Percentiles rank a stretch among this genome's conserved stretches.
Conservation (phyloP, 2,113 vertebrate genomes). For the Greenwoodochromis staneri region DNA sequence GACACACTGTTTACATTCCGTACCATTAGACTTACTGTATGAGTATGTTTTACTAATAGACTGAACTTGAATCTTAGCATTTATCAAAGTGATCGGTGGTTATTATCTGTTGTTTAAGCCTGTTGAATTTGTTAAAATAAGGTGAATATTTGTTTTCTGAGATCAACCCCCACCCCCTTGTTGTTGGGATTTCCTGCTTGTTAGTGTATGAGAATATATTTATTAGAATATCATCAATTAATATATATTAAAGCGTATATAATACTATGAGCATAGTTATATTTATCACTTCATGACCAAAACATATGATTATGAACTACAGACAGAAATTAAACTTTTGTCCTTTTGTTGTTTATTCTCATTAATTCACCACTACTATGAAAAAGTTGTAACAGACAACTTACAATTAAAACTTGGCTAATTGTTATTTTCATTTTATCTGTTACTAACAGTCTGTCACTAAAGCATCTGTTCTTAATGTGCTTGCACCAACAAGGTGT, state of each 20-base stretch:
- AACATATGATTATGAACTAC: accelerated
- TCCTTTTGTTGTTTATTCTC: neutral
- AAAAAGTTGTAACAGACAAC: neutral
- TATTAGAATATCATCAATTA: neutral
- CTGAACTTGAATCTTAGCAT: neutral
- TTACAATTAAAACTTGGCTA: neutral
- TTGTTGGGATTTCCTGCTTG: accelerated
- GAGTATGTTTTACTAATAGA: neutral
- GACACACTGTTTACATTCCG: neutral
- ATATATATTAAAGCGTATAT: neutral
- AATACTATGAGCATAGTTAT: neutral
- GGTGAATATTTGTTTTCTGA: neutral
- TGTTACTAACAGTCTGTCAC: neutral
- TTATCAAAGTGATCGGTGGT: neutral
- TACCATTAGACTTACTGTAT: neutral
- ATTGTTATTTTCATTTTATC: neutral
- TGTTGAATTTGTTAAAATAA: neutral
- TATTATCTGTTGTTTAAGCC: neutral
- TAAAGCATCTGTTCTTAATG: neutral
- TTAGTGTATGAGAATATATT: neutral
- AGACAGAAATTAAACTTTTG: neutral
- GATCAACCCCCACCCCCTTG: accelerated
- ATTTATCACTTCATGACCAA: neutral
- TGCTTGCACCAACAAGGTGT: neutral
- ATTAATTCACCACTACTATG: neutral